Percentiles rank a stretch among this genome's conserved stretches.
phyloP scores from a whole-genome alignment of 2,888 invertebrate genomes.

The Amphimallon solstitiale region DNA sequence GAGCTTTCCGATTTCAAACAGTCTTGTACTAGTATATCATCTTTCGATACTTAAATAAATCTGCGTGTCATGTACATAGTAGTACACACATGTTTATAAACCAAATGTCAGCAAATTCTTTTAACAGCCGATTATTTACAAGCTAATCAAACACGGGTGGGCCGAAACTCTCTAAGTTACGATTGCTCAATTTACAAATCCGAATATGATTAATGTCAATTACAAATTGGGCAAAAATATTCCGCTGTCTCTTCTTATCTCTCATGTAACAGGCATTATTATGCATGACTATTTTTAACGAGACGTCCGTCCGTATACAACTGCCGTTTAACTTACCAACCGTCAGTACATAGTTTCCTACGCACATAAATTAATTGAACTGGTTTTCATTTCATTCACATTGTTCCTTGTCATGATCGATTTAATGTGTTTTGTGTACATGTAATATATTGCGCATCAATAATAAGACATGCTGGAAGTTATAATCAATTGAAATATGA shows the following conservation, averaged over 20 bases:
- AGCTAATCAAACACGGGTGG: background rate
- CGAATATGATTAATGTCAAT: slow-evolving; percentile 14
- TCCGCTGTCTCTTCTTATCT: background rate
- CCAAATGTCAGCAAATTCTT: background rate
- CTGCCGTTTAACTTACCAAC: background rate
- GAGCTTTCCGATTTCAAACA: too few relatives aligned
- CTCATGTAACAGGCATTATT: background rate
- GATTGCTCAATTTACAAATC: background rate
- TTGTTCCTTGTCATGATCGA: slow-evolving; percentile 2
- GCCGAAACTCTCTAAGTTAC: background rate
- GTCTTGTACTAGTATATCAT: too few relatives aligned
- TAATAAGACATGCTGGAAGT: background rate
- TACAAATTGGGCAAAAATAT: slow-evolving; percentile 11
- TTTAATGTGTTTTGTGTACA: slow-evolving; percentile 7
- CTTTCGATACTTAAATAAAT: too few relatives aligned
- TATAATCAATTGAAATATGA: background rate
- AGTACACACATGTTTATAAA: background rate
- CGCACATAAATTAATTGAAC: background rate
- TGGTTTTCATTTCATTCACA: background rate
- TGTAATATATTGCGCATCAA: slow-evolving; percentile 3
- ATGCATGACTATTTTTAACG: background rate
- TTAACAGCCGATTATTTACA: background rate
- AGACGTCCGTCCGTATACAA: background rate
- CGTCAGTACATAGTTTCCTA: background rate
- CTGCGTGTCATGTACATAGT: background rate